A percentile compares a stretch with the other conserved stretches of the same genome.
phyloP scores from a whole-genome alignment of 2,113 vertebrate species.

The human region DNA sequence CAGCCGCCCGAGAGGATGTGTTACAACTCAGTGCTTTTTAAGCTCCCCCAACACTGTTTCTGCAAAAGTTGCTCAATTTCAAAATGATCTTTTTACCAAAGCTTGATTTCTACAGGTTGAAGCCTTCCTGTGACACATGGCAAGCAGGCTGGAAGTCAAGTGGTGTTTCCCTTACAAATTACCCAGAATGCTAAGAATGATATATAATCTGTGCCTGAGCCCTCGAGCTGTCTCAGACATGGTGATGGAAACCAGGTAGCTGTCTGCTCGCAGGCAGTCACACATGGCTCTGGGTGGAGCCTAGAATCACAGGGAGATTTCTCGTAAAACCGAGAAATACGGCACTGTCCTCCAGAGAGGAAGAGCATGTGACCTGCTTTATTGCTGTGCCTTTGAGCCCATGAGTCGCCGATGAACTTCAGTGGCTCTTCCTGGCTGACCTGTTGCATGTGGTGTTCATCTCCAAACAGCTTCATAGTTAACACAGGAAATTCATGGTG shows the following conservation, averaged over 20 bases:
- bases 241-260: conserved; percentile 74
- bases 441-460: conserved; percentile 23
- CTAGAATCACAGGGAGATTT: conserved; percentile 55
- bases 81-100: conserved; percentile 61
- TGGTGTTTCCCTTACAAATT: conserved; percentile 73
- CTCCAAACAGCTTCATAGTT: neutral
- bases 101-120: neutral
- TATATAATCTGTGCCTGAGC: conserved; percentile 45
- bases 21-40: conserved; percentile 1
- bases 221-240: conserved; percentile 61
- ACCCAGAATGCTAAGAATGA: conserved; percentile 69
- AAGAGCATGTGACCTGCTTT: conserved; percentile 11
- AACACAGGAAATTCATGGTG: conserved; percentile 31
- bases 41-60: neutral
- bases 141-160: conserved; percentile 60
- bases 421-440: conserved; percentile 41
- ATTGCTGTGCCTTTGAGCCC: conserved; percentile 27
- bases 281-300: conserved; percentile 39
- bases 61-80: conserved; percentile 26
- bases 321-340: conserved; percentile 33
- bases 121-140: conserved; percentile 44
- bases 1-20: neutral
- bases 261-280: conserved; percentile 54
- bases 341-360: neutral
- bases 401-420: neutral